Base-by-base conservation (phyloP, 2,888 invertebrate genomes). In the Eulithis prunata region DNA sequence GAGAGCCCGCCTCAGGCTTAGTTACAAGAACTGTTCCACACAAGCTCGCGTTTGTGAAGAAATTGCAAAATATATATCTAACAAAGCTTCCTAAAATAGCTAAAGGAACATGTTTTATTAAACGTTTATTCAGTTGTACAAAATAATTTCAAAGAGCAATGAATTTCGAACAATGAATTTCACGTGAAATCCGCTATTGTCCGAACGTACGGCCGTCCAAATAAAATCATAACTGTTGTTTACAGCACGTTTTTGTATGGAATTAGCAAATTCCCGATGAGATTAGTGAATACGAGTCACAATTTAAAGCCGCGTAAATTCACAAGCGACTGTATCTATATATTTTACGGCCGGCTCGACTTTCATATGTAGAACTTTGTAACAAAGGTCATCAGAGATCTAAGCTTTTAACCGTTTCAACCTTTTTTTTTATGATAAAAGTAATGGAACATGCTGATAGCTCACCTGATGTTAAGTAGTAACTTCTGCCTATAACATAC, bases 271-370 rank as follows among this genome's bases (percentile, higher is more conserved):
- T 76, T 76, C 75, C 75, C 78, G 75, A 77, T 79, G 75, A 82
- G 80, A 84, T 88, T 83, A 82, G 77, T 78, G 74, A 21, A 41
- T 73, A 57, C 72, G 71, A 73, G 74, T 76, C 69, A 77, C 83
- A 80, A 87, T 86, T 79, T 32, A 82, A 77, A 75, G 82, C 83
- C 81, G 80, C 86, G 86, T 90, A 89, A 90, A 90, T 89, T 88
- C 86, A 75, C 76, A 73, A 75, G 79, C 79, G 84, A 77, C 79
- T 82, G 88, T 86, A 87, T 85, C 87, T 90, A 90, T 91, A 90
- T 87, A 91, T 90, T 91, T 90, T 85, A 89, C 85, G 88, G 87
- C 86, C 86, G 88, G 87, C 88, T 75, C 80, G 77, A 82, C 87
- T 89, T 86, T 85, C 82, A 83, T 12, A 47, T 2, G 49, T 87